Percentiles rank a stretch among this genome's conserved stretches.
phyloP scores from a whole-genome alignment of 2,113 vertebrate species.

The Bubo bubo region DNA sequence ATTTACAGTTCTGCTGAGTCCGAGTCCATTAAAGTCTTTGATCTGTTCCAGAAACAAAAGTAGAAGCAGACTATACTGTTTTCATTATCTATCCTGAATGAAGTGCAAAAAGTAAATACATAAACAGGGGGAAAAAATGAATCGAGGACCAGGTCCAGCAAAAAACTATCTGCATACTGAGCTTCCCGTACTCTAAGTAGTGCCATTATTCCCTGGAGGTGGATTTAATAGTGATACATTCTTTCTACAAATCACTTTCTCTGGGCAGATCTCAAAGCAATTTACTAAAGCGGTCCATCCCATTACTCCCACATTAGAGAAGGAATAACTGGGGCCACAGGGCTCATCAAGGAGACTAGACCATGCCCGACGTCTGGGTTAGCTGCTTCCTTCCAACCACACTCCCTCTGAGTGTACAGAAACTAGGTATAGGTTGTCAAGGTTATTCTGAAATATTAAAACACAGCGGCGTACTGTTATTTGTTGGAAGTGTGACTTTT shows the following conservation, averaged over 20 bases:
- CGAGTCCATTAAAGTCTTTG: constrained; percentile 63
- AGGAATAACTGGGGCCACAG: neutral
- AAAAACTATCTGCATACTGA: neutral
- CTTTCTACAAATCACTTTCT: neutral
- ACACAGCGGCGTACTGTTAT: neutral
- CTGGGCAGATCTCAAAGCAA: neutral
- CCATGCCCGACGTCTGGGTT: neutral
- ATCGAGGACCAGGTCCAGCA: neutral
- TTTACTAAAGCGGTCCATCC: neutral
- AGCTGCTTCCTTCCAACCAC: neutral
- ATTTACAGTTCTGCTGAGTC: constrained; percentile 56
- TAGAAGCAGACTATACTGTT: constrained; percentile 66
- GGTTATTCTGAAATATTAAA: neutral
- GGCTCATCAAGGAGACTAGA: neutral
- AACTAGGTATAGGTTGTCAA: neutral
- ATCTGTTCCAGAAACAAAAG: constrained; percentile 71
- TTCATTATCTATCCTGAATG: constrained; percentile 67
- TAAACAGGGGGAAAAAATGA: constrained; percentile 34
- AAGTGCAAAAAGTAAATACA: constrained; percentile 56
- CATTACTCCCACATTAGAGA: neutral
- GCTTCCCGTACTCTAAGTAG: neutral
- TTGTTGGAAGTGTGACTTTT: neutral
- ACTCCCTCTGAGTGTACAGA: neutral
- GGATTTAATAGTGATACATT: neutral
- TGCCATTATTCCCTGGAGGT: neutral